These are phyloP conservation scores for Pandemis heparana DNA, from an alignment of 2,888 invertebrate genomes.

Conservation along the genomic window DNA sequence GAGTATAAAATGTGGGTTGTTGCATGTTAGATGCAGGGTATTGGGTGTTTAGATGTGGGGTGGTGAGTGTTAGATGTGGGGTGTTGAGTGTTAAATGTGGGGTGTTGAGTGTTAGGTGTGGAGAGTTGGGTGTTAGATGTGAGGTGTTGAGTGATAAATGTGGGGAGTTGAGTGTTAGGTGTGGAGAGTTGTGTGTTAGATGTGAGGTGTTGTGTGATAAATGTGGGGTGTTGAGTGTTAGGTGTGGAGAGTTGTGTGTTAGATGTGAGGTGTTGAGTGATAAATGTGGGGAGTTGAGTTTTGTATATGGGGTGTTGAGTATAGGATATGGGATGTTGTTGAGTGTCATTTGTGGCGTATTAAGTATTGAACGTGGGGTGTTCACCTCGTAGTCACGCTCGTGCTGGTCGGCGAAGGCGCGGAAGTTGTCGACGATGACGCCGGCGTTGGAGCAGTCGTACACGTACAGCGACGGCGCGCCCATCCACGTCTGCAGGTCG, in stretches of 20 bases:
- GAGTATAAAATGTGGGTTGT: no score
- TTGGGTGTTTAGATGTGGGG: not conserved
- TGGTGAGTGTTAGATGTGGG: not conserved
- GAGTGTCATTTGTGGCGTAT: not conserved
- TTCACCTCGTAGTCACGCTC: constrained; percentile 91
- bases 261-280: not conserved
- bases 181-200: no score
- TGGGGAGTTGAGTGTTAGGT: not conserved
- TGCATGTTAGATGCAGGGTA: not conserved
- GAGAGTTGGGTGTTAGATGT: not conserved
- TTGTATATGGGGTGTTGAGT: not conserved
- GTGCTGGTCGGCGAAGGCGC: constrained; percentile 96
- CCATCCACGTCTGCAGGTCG: constrained; percentile 99
- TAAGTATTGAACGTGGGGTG: not conserved
- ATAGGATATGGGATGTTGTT: no score
- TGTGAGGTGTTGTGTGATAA: not conserved
- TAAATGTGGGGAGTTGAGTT: not conserved
- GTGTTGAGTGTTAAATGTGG: no score
- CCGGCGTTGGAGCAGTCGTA: constrained; percentile 99
- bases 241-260: not conserved
- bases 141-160: not conserved
- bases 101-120: no score
- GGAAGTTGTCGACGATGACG: constrained; percentile 96
- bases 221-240: not conserved
- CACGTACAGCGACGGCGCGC: constrained; percentile 99